Conservation (phyloP, 2,888 invertebrate species). For the Ornithoptera alexandrae region DNA sequence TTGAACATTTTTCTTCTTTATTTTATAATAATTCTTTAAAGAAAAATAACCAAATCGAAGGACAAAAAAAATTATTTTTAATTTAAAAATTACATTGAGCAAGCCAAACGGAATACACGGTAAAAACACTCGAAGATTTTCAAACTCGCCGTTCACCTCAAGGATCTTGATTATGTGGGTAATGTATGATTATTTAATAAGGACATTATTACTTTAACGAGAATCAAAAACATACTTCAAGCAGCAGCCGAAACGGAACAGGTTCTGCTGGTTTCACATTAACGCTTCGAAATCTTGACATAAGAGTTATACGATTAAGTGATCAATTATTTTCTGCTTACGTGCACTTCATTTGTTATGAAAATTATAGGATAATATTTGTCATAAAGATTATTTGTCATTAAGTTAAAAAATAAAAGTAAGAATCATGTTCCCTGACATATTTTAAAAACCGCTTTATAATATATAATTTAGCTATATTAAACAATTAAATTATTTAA, state of each 20-base stretch:
- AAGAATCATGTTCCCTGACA: no score
- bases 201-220: conserved; percentile 18
- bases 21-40: no score
- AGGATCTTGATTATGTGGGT: conserved; percentile 10
- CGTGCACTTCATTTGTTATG: background rate
- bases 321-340: background rate
- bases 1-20: no score
- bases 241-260: conserved; percentile 14
- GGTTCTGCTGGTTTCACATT: conserved; percentile 13
- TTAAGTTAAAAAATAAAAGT: no score
- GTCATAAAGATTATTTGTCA: no score
- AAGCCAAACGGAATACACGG: background rate
- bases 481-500: no score
- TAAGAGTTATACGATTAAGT: background rate
- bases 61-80: no score
- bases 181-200: conserved; percentile 23
- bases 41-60: no score
- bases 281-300: conserved; percentile 2
- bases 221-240: conserved; percentile 16
- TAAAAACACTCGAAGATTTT: conserved; percentile 1
- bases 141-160: background rate
- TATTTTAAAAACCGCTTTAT: no score
- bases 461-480: no score
- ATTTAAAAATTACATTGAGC: background rate
- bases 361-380: background rate